Evolutionary conservation across 2,113 vertebrate genomes (phyloP).

Genomic region (Neogale vison): DNA sequence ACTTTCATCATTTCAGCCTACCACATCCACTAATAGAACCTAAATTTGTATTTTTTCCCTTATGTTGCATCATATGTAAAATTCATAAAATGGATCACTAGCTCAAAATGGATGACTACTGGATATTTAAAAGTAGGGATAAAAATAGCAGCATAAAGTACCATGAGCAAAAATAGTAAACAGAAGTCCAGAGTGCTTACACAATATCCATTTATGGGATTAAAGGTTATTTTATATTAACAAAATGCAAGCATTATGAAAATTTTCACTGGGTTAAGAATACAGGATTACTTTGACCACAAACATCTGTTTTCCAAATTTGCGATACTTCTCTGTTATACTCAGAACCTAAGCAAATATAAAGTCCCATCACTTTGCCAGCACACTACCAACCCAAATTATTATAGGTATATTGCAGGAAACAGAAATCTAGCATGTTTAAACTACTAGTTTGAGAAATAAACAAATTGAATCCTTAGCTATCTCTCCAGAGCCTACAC

Average conservation of each 20-base stretch:
- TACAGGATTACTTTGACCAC: slow-evolving; percentile 29
- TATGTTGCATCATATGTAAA: not conserved
- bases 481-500: not conserved
- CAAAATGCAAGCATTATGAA: slow-evolving; percentile 4
- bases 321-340: not conserved
- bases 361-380: slow-evolving; percentile 10
- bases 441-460: not conserved
- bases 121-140: not conserved
- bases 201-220: slow-evolving; percentile 3
- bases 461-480: not conserved
- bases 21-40: not conserved
- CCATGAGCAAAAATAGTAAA: slow-evolving; percentile 32
- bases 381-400: not conserved
- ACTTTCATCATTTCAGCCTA: not conserved
- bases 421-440: slow-evolving; percentile 10
- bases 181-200: not conserved
- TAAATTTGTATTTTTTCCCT: not conserved
- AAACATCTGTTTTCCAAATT: slow-evolving; percentile 31
- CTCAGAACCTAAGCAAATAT: not conserved
- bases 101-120: not conserved
- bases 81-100: not conserved
- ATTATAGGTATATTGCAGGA: not conserved
- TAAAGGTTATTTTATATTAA: slow-evolving; percentile 3
- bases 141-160: slow-evolving; percentile 38
- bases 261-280: not conserved